Evolutionary conservation across 2,113 vertebrate species (phyloP).

Genomic region (Colaptes auratus): DNA sequence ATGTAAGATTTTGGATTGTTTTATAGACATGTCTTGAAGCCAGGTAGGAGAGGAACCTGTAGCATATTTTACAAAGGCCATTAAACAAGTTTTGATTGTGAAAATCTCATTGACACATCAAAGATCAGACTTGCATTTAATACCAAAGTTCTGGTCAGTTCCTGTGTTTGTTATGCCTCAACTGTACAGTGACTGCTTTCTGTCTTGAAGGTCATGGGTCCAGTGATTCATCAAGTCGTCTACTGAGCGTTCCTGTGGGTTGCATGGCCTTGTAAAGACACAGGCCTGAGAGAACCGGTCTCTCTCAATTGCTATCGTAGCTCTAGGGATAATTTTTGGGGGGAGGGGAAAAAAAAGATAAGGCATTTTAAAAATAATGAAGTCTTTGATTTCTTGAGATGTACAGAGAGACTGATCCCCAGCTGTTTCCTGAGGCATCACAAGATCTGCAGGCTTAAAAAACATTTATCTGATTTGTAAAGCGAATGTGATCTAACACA

Average conservation of each 20-base stretch:
- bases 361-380: not conserved
- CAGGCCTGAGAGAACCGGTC: not conserved
- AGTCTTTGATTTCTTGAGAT: not conserved
- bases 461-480: not conserved
- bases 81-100: not conserved
- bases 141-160: not conserved
- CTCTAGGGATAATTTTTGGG: not conserved
- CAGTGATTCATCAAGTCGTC: not conserved
- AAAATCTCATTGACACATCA: not conserved
- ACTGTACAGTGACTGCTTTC: not conserved
- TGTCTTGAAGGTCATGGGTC: not conserved
- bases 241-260: not conserved
- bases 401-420: not conserved
- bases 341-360: too few relatives aligned
- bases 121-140: not conserved
- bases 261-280: not conserved
- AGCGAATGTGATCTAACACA: not conserved
- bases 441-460: not conserved
- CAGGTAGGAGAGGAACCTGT: not conserved
- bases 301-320: not conserved
- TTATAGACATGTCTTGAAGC: not conserved
- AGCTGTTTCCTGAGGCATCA: not conserved
- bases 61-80: not conserved
- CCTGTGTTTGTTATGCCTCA: too few relatives aligned
- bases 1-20: too few relatives aligned